Base-by-base conservation (phyloP, 2,113 vertebrate species). In the Apus apus region DNA sequence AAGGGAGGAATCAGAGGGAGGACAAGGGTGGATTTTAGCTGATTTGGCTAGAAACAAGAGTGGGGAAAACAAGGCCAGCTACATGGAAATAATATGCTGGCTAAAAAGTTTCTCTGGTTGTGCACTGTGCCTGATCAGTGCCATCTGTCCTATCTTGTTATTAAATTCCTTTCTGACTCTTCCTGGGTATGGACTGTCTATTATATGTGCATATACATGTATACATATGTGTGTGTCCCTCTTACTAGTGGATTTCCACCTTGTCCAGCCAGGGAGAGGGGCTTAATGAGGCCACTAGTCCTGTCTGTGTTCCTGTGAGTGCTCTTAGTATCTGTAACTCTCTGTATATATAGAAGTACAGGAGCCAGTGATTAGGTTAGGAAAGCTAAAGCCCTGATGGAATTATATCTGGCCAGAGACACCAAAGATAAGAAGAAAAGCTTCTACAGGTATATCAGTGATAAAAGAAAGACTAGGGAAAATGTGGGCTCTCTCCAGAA, bases 211-310 rank as follows among this genome's bases (percentile, higher is more conserved):
- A 13, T 34, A 18, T 36, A 11, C 8, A 22, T 5, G 6, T 20
- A 50, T 32, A 58, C 9, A 8, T 22, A n/a, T 6, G 15, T 23
- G 5, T 0, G 0, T 56, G 16, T 27, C n/a, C 64, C 8, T 21
- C 19, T 25, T 32, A 50, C 23, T 34, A 46, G 7, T 30, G 57
- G 38, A 64, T 11, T 72, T 61, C 21, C 8, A 51, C 17, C 32
- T 11, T 51, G 14, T 22, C n/a, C 58, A 68, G 25, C 2, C 34
- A 56, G 21, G 90, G 50, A 32, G 19, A 7, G 32, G 34, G 51
- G 23, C 25, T 73, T 50, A 57, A 87, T 38, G 26, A 70, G 46
- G 10, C 15, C 8, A 19, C 12, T 16, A 13, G 4, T 73, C 20
- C 5, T 76, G 22, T 22, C 20, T 38, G 34, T 54, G 20, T 30